Percentiles rank a stretch among this genome's conserved stretches.
Evolutionary conservation across 2,888 invertebrate genomes (phyloP).

Genomic region (Mayetiola destructor): DNA sequence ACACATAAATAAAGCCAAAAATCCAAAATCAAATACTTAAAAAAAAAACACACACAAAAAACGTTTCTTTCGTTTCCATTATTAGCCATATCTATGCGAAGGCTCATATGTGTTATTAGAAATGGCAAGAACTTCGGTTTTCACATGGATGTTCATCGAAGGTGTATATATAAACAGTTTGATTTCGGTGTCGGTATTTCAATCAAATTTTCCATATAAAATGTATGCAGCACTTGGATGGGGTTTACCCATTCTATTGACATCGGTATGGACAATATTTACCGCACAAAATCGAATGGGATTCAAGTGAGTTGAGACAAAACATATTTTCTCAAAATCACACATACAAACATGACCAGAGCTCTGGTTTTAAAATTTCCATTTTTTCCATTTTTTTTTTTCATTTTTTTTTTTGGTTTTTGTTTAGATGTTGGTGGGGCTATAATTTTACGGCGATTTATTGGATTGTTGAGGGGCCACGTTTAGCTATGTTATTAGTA

Average conservation of each 20-base stretch:
- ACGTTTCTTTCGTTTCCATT: slow-evolving; percentile 17
- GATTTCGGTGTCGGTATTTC: slow-evolving; percentile 59
- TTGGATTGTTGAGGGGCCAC: slow-evolving; percentile 84
- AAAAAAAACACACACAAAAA: no score
- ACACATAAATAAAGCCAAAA: not conserved
- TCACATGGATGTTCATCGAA: slow-evolving; percentile 96
- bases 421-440: slow-evolving; percentile 54
- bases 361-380: slow-evolving; percentile 14
- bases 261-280: slow-evolving; percentile 50
- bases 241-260: slow-evolving; percentile 55
- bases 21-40: no score
- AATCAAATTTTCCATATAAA: slow-evolving; percentile 41
- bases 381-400: not conserved
- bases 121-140: slow-evolving; percentile 79
- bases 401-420: not conserved
- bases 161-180: slow-evolving; percentile 78
- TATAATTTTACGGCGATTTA: slow-evolving; percentile 67
- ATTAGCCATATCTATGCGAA: slow-evolving; percentile 70
- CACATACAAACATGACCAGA: slow-evolving; percentile 18
- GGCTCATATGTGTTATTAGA: slow-evolving; percentile 65
- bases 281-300: slow-evolving; percentile 40
- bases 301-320: slow-evolving; percentile 26
- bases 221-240: slow-evolving; percentile 56
- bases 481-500: slow-evolving; percentile 64
- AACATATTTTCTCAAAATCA: not conserved